phyloP scores from a whole-genome alignment of 1,140 invertebrate species.

The Caligus rogercresseyi region DNA sequence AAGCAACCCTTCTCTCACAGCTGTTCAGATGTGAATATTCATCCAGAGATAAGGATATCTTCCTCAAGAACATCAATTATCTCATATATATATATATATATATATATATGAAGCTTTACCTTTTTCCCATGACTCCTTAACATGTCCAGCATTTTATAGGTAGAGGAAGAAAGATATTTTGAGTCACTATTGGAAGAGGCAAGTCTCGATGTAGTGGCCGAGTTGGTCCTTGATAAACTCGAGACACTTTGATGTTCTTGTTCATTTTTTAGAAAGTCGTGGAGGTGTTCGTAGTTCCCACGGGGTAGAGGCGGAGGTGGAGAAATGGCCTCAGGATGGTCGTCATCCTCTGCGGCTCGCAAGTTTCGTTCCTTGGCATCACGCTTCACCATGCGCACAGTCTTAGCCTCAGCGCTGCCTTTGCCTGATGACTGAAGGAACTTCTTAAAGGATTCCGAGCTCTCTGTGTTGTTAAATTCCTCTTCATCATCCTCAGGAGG shows the following conservation, averaged over 20 bases:
- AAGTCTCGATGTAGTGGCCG: not conserved
- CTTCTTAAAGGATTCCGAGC: too few species aligned
- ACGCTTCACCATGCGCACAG: constrained; percentile 76
- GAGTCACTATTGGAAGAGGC: not conserved
- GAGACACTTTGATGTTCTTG: not conserved
- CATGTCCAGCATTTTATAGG: not conserved
- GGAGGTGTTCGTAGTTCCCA: constrained; percentile 15
- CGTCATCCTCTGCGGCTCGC: constrained; percentile 21
- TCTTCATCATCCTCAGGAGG: not conserved
- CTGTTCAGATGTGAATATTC: too few species aligned
- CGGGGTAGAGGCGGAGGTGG: constrained; percentile 5
- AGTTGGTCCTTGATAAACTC: not conserved
- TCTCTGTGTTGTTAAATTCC: not conserved
- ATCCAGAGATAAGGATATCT: too few species aligned
- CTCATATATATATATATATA: too few species aligned
- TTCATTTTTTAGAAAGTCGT: constrained; percentile 2
- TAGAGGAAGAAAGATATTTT: constrained; percentile 7
- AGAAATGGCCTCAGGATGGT: not conserved
- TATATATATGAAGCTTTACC: too few species aligned
- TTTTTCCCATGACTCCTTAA: not conserved
- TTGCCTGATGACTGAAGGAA: constrained; percentile 12
- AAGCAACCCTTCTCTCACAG: too few species aligned
- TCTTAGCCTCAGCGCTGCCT: constrained; percentile 62
- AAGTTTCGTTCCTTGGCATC: constrained; percentile 54
- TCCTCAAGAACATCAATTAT: too few species aligned